Conservation (phyloP, 2,888 invertebrate species). For the Tanypteryx hageni region DNA sequence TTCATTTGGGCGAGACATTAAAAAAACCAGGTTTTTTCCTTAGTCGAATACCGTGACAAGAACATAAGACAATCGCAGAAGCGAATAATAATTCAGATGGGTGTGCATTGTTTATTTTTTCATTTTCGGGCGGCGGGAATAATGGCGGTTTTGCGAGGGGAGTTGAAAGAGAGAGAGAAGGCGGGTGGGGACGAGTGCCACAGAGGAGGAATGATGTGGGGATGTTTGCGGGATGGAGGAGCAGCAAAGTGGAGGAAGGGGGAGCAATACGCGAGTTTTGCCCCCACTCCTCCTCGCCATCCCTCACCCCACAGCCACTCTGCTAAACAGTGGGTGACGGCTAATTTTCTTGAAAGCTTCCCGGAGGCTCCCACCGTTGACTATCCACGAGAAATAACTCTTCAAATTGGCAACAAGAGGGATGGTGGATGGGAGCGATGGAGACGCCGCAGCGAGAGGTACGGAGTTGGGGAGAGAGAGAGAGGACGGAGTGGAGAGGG, state of each 20-base stretch:
- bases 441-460: background rate
- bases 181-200: too few relatives aligned
- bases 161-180: background rate
- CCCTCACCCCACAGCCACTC: slow-evolving; percentile 10
- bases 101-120: background rate
- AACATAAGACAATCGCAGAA: background rate
- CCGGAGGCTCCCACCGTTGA: background rate
- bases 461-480: background rate
- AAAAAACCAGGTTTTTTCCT: background rate
- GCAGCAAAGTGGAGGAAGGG: background rate
- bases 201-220: background rate
- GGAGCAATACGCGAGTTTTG: background rate
- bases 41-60: background rate
- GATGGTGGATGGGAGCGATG: background rate
- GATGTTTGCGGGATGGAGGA: too few relatives aligned
- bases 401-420: slow-evolving; percentile 26
- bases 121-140: background rate
- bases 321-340: slow-evolving; percentile 25
- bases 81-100: background rate
- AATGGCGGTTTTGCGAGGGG: background rate
- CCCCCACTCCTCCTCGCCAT: background rate
- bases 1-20: background rate
- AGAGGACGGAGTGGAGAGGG: background rate
- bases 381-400: slow-evolving; percentile 18
- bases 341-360: slow-evolving; percentile 28